Conservation (phyloP, 2,888 invertebrate genomes). For the Machimus atricapillus region DNA sequence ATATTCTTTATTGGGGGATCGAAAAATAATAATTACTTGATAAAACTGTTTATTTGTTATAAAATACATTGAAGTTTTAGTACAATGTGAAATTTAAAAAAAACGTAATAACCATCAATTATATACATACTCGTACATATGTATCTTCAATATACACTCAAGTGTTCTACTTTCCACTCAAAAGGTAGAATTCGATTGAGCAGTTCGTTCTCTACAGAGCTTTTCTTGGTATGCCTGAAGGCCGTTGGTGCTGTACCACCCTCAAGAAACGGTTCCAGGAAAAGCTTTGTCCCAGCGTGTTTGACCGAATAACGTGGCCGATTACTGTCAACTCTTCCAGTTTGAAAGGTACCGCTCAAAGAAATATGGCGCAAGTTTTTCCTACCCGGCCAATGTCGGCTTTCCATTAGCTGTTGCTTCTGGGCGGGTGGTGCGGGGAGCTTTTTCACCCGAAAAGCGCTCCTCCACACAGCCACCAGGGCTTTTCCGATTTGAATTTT, state of each 20-base stretch:
- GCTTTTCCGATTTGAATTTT: background rate
- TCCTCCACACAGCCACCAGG: background rate
- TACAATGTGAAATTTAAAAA: too few relatives aligned
- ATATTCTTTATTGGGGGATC: too few relatives aligned
- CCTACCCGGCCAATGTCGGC: background rate
- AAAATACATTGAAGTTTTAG: too few relatives aligned
- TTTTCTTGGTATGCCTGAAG: background rate
- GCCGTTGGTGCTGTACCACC: background rate
- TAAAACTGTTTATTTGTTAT: too few relatives aligned
- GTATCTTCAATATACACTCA: background rate
- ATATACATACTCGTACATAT: too few relatives aligned
- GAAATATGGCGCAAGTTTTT: background rate
- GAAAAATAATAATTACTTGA: too few relatives aligned
- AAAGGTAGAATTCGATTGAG: background rate
- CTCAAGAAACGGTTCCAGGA: background rate
- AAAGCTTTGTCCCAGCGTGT: background rate
- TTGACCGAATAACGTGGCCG: slow-evolving; percentile 5
- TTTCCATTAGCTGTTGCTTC: slow-evolving; percentile 4
- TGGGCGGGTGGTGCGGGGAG: background rate
- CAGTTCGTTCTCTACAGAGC: background rate
- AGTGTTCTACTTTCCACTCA: background rate
- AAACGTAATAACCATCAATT: too few relatives aligned
- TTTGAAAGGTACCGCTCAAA: background rate
- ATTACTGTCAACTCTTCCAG: background rate
- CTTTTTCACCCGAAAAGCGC: background rate